Percentiles rank a stretch among this genome's conserved stretches.
phyloP scores from a whole-genome alignment of 1,140 invertebrate genomes.

The Platyscapa corneri region DNA sequence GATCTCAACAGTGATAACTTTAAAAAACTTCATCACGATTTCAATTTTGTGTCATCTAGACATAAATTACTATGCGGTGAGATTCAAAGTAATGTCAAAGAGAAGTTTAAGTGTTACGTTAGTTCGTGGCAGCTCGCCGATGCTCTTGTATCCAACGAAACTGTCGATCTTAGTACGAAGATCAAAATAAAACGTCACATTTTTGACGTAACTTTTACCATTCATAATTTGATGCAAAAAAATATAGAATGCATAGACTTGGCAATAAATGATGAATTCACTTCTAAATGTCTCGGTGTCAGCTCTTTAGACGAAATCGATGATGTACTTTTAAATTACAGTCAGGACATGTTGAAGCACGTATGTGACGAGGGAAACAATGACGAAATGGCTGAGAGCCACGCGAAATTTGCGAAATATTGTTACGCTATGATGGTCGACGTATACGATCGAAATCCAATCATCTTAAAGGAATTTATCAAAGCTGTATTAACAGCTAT shows the following conservation, averaged over 20 bases:
- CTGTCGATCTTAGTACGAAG: neutral
- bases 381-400: slow-evolving; percentile 3
- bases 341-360: neutral
- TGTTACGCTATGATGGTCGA: neutral
- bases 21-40: neutral
- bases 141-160: neutral
- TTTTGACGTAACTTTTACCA: neutral
- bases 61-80: slow-evolving; percentile 14
- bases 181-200: slow-evolving; percentile 11
- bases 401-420: slow-evolving; percentile 15
- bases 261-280: neutral
- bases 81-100: neutral
- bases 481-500: slow-evolving; percentile 26
- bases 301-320: neutral
- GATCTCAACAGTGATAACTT: neutral
- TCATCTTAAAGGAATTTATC: slow-evolving; percentile 18
- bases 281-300: neutral
- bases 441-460: neutral
- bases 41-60: neutral
- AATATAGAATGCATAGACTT: neutral
- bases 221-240: neutral
- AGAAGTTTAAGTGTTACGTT: neutral
- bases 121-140: neutral
- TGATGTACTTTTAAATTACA: neutral
- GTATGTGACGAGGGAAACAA: neutral